A percentile compares a stretch with the other conserved stretches of the same genome.
These are phyloP conservation scores for Spodoptera picta DNA, from an alignment of 2,888 invertebrate genomes.

Conservation along the genomic window DNA sequence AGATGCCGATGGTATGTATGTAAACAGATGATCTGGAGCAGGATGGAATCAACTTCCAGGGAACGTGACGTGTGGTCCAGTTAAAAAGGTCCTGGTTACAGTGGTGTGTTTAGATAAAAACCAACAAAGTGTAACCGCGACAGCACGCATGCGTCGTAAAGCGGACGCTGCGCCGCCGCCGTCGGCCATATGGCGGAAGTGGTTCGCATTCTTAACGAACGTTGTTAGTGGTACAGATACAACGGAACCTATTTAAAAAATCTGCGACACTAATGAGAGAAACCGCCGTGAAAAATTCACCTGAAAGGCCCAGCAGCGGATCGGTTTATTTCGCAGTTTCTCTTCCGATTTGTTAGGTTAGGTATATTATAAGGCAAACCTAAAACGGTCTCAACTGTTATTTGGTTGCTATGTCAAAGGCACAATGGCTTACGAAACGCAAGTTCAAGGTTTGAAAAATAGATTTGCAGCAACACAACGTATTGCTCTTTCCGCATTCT, in stretches of 20 bases:
- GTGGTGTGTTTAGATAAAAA: conserved; percentile 67
- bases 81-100: conserved; percentile 51
- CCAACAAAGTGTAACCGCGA: conserved; percentile 72
- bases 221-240: conserved; percentile 56
- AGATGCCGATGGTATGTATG: conserved; percentile 48
- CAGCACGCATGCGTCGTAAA: conserved; percentile 66
- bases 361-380: conserved; percentile 5
- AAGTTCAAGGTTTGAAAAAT: conserved; percentile 75
- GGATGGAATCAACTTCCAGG: conserved; percentile 59
- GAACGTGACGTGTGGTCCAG: conserved; percentile 65
- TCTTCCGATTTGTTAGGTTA: conserved; percentile 6
- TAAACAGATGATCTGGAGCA: conserved; percentile 63
- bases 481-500: conserved; percentile 71
- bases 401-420: conserved; percentile 47
- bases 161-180: conserved; percentile 59
- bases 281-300: conserved; percentile 29
- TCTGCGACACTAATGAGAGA: conserved; percentile 48
- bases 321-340: conserved; percentile 3
- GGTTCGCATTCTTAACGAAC: conserved; percentile 67
- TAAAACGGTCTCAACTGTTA: conserved; percentile 16
- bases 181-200: conserved; percentile 81
- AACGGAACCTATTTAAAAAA: conserved; percentile 53
- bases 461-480: conserved; percentile 68
- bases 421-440: conserved; percentile 58
- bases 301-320: conserved; percentile 2